Conservation (phyloP, 2,797 vertebrate genomes). For the Rhynchonycteris naso region DNA sequence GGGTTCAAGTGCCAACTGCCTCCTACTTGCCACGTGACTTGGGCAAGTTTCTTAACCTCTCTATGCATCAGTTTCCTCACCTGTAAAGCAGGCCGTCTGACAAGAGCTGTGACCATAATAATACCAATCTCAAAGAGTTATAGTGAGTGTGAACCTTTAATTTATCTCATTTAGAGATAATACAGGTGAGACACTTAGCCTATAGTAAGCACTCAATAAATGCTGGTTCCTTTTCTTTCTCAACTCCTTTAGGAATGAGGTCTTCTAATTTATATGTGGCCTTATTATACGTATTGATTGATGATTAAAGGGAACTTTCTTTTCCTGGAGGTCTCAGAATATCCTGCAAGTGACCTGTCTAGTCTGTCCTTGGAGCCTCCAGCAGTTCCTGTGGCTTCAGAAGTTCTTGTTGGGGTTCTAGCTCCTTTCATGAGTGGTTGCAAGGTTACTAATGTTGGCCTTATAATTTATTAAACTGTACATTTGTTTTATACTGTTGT, state of each 20-base stretch:
- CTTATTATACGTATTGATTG: background rate
- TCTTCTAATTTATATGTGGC: background rate
- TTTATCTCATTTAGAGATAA: background rate
- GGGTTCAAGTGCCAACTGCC: background rate
- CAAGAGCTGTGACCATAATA: background rate
- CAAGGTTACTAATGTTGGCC: background rate
- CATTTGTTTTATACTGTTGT: background rate
- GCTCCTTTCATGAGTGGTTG: background rate
- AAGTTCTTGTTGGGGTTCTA: background rate
- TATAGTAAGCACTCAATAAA: background rate
- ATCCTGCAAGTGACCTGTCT: background rate
- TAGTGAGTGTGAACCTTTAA: background rate
- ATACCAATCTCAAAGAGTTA: background rate
- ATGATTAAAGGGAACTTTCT: background rate
- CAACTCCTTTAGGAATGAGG: background rate
- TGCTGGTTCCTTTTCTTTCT: constrained; percentile 16
- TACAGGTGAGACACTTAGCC: background rate
- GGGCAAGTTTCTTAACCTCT: background rate
- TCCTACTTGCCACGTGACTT: background rate
- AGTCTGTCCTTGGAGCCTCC: background rate
- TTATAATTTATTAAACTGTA: background rate
- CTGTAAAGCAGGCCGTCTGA: background rate
- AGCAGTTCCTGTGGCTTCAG: background rate
- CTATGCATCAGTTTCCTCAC: background rate
- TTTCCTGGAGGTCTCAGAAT: background rate